A percentile compares a stretch with the other conserved stretches of the same genome.
phyloP scores from a whole-genome alignment of 2,888 invertebrate genomes.

The Chymomyza amoena region DNA sequence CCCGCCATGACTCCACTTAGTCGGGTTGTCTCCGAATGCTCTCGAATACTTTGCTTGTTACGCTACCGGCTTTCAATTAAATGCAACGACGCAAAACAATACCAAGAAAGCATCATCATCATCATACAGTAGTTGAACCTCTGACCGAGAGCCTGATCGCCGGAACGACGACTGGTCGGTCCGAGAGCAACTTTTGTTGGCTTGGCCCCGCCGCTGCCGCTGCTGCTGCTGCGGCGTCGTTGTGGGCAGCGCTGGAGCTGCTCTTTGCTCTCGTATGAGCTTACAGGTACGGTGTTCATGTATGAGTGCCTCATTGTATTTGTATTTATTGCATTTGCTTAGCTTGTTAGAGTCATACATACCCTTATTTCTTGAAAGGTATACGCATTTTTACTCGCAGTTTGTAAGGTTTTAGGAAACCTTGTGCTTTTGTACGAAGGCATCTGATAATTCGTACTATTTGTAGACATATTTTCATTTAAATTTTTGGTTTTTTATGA shows the following conservation, averaged over 20 bases:
- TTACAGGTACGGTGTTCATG: constrained; percentile 29
- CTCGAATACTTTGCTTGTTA: not conserved
- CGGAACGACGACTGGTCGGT: not conserved
- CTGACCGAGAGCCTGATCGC: constrained; percentile 42
- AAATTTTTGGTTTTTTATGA: too few species aligned
- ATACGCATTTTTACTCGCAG: not conserved
- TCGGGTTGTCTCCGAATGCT: not conserved
- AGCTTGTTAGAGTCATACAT: constrained; percentile 36
- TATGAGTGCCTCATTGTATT: constrained; percentile 8
- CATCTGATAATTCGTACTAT: too few species aligned
- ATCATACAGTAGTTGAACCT: constrained; percentile 44
- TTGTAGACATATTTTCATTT: too few species aligned
- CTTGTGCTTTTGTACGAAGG: too few species aligned
- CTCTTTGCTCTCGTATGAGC: constrained; percentile 25
- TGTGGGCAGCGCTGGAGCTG: not conserved
- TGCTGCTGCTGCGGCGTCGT: not conserved
- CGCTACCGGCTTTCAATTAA: not conserved
- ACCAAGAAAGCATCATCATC: constrained; percentile 38
- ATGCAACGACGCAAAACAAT: constrained; percentile 22
- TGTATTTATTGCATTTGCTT: constrained; percentile 19
- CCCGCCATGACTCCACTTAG: not conserved
- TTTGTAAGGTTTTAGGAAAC: too few species aligned
- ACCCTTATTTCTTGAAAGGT: not conserved
- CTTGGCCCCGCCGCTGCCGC: not conserved
- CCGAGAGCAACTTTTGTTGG: not conserved